Conservation (phyloP, 1,140 invertebrate species). For the Plectrocnemia conspersa region DNA sequence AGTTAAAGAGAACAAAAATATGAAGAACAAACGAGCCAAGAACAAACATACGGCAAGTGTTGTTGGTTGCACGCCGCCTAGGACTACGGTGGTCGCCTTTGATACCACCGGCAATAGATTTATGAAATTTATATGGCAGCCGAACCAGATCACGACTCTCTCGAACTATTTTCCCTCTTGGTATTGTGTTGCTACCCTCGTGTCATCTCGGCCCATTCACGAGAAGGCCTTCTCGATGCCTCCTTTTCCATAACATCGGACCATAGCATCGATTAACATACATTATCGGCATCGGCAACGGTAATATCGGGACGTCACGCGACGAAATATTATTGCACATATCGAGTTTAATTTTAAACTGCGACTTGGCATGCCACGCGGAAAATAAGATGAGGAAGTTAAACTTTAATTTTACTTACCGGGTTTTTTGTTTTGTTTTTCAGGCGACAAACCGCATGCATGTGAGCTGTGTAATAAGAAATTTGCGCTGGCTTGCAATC, state of each 20-base stretch:
- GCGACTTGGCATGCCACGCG: not conserved
- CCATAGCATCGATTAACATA: constrained; percentile 17
- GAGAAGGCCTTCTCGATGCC: not conserved
- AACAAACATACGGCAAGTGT: constrained; percentile 31
- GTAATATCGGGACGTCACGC: constrained; percentile 11
- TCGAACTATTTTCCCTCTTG: constrained; percentile 28
- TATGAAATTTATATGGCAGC: constrained; percentile 35
- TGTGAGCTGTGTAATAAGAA: constrained; percentile 69
- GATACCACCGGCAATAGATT: constrained; percentile 29
- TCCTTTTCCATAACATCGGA: too few species aligned
- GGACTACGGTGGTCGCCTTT: constrained; percentile 18
- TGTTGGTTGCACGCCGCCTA: constrained; percentile 28
- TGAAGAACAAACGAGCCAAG: constrained; percentile 24
- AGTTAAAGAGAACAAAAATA: constrained; percentile 23
- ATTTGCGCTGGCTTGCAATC: constrained; percentile 70
- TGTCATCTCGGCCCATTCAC: not conserved
- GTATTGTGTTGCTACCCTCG: constrained; percentile 29
- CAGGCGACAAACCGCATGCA: constrained; percentile 71
- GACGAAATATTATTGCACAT: too few species aligned
- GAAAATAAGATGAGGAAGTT: not conserved
- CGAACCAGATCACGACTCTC: constrained; percentile 31
- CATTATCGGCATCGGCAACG: constrained; percentile 19
- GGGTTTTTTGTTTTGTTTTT: constrained; percentile 37
- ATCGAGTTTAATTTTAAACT: constrained; percentile 2
- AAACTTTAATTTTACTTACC: constrained; percentile 9